Conservation (phyloP, 2,797 vertebrate species). For the Lutjanus campechanus region DNA sequence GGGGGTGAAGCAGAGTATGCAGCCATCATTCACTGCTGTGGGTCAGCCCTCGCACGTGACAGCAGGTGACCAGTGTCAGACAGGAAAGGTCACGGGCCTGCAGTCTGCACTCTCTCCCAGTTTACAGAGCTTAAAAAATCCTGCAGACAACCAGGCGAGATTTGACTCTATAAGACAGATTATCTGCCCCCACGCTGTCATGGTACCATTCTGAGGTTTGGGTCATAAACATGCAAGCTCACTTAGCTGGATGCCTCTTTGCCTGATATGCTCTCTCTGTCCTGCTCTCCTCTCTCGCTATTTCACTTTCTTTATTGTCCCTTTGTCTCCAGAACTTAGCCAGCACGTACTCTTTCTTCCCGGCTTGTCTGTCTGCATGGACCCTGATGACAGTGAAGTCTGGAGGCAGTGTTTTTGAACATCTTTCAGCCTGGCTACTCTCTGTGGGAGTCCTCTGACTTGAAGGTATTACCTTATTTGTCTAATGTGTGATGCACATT, state of each 20-base stretch:
- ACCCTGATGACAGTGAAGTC: slow-evolving; percentile 69
- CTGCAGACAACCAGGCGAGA: slow-evolving; percentile 42
- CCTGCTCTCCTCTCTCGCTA: slow-evolving; percentile 28
- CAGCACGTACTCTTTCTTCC: slow-evolving; percentile 57
- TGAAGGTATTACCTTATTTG: slow-evolving; percentile 69
- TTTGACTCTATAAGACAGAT: slow-evolving; percentile 45
- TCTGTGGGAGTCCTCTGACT: slow-evolving; percentile 64
- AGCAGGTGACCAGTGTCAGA: slow-evolving; percentile 79
- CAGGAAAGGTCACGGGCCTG: slow-evolving; percentile 79
- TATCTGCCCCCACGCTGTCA: slow-evolving; percentile 35
- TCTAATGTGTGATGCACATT: slow-evolving; percentile 63
- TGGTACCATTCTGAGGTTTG: slow-evolving; percentile 28
- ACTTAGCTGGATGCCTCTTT: slow-evolving; percentile 31
- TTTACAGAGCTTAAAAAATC: slow-evolving; percentile 61
- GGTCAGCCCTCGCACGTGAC: slow-evolving; percentile 76
- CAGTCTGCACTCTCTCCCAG: slow-evolving; percentile 46
- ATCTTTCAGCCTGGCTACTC: slow-evolving; percentile 56
- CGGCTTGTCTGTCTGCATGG: slow-evolving; percentile 51
- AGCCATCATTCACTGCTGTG: slow-evolving; percentile 73
- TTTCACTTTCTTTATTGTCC: slow-evolving; percentile 46
- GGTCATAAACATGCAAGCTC: slow-evolving; percentile 34
- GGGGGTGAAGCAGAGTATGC: slow-evolving; percentile 55
- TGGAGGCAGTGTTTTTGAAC: slow-evolving; percentile 74
- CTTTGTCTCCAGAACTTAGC: slow-evolving; percentile 52
- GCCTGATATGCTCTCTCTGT: slow-evolving; percentile 38